A percentile compares a stretch with the other conserved stretches of the same genome.
Evolutionary conservation across 2,888 invertebrate genomes (phyloP).

Genomic region (Pristionchus exspectatus): DNA sequence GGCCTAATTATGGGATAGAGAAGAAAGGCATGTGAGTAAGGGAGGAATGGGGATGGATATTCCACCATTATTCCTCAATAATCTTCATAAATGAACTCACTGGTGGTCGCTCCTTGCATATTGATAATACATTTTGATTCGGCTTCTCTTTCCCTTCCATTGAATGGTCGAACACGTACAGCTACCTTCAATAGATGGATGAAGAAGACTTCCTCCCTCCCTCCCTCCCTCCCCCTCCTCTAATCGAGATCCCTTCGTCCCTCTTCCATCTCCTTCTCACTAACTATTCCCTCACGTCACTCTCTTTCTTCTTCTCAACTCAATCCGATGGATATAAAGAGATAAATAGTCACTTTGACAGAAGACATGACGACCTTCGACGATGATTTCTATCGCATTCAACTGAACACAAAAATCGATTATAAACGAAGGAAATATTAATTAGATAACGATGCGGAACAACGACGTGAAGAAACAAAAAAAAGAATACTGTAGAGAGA

Average conservation of each 20-base stretch:
- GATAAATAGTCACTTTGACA: slow-evolving; percentile 57
- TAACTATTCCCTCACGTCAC: background rate
- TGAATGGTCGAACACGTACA: slow-evolving; percentile 99
- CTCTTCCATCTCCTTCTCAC: background rate
- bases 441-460: background rate
- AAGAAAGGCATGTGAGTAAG: background rate
- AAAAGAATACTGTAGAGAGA: slow-evolving; percentile 13
- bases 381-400: background rate
- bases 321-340: background rate
- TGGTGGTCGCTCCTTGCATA: slow-evolving; percentile 93
- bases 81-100: slow-evolving; percentile 82
- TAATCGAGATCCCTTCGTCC: background rate
- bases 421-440: background rate
- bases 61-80: background rate
- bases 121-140: slow-evolving; percentile 95
- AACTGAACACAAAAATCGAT: background rate
- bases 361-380: slow-evolving; percentile 62
- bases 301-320: background rate
- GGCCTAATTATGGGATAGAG: background rate
- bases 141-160: slow-evolving; percentile 93
- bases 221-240: background rate
- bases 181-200: slow-evolving; percentile 86
- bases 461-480: background rate
- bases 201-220: background rate
- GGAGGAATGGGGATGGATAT: background rate